A percentile compares a stretch with the other conserved stretches of the same genome.
Evolutionary conservation across 2,888 invertebrate species (phyloP).

Genomic region (Busseola fusca): DNA sequence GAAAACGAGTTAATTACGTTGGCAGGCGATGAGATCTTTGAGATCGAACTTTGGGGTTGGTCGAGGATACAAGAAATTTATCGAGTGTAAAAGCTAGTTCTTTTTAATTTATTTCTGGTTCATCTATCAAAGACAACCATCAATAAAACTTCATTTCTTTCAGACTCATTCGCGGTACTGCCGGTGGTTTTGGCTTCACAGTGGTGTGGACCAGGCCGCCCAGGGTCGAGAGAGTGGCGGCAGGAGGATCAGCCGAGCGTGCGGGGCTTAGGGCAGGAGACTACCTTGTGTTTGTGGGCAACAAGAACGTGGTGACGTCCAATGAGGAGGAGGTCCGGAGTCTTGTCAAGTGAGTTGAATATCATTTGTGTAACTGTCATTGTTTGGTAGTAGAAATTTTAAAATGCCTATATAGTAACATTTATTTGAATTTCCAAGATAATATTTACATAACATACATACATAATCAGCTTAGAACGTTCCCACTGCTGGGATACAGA

Average conservation of each 20-base stretch:
- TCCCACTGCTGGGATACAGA: no score
- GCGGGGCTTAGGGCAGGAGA: constrained; percentile 95
- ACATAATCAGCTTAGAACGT: no score
- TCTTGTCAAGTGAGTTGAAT: constrained; percentile 91
- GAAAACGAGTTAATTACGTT: no score
- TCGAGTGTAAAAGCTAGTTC: neutral
- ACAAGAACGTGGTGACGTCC: constrained; percentile 95
- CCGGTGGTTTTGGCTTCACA: constrained; percentile 94
- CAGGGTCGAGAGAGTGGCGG: constrained; percentile 94
- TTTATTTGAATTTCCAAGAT: neutral
- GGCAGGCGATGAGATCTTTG: no score
- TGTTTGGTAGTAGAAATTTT: neutral
- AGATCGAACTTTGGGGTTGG: no score
- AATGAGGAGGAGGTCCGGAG: constrained; percentile 91
- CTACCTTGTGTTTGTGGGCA: constrained; percentile 96
- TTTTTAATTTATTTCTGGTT: neutral
- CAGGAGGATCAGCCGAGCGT: constrained; percentile 94
- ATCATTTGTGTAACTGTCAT: neutral
- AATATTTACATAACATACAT: no score
- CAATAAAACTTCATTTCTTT: constrained; percentile 16
- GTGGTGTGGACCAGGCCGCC: constrained; percentile 97
- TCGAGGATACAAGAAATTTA: no score
- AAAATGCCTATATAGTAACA: neutral
- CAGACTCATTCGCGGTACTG: constrained; percentile 85
- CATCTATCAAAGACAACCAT: neutral